These are phyloP conservation scores for Dione vanillae DNA, from an alignment of 2,888 invertebrate species.

Conservation along the genomic window DNA sequence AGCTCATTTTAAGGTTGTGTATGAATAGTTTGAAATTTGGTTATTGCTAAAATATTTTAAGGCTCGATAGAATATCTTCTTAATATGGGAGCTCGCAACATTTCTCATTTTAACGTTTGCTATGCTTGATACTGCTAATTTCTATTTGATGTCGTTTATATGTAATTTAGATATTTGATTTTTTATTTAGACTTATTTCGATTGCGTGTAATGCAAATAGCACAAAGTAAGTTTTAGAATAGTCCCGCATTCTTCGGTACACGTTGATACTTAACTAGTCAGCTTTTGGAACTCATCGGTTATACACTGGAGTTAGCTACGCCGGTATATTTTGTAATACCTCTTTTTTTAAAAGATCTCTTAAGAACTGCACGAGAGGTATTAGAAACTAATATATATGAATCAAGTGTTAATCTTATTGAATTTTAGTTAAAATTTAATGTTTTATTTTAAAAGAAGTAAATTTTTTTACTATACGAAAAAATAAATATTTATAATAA, in stretches of 20 bases:
- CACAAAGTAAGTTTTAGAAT: conserved; percentile 39
- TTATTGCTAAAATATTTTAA: conserved; percentile 54
- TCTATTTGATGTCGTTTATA: conserved; percentile 33
- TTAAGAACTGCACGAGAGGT: conserved; percentile 53
- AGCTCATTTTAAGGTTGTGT: conserved; percentile 78
- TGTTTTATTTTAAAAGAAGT: not conserved
- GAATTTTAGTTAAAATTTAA: conserved; percentile 18
- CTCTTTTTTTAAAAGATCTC: conserved; percentile 53
- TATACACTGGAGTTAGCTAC: conserved; percentile 32
- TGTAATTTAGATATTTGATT: too few relatives aligned
- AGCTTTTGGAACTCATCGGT: conserved; percentile 41
- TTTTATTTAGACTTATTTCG: conserved; percentile 32
- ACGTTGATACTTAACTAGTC: conserved; percentile 43
- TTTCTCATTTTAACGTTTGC: conserved; percentile 52
- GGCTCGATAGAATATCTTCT: conserved; percentile 31
- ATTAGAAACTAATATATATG: conserved; percentile 56
- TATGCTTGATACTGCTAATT: conserved; percentile 14
- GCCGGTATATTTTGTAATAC: conserved; percentile 54
- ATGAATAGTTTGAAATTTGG: conserved; percentile 65
- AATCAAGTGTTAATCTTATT: conserved; percentile 58
- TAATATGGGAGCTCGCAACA: conserved; percentile 71
- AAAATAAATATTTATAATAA: conserved; percentile 57
- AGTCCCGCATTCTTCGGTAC: conserved; percentile 33
- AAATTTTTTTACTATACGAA: conserved; percentile 36
- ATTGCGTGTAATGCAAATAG: conserved; percentile 27